Evolutionary conservation across 64 coral and sea anemone genomes (phyloP).

Genomic region (Porites lutea): DNA sequence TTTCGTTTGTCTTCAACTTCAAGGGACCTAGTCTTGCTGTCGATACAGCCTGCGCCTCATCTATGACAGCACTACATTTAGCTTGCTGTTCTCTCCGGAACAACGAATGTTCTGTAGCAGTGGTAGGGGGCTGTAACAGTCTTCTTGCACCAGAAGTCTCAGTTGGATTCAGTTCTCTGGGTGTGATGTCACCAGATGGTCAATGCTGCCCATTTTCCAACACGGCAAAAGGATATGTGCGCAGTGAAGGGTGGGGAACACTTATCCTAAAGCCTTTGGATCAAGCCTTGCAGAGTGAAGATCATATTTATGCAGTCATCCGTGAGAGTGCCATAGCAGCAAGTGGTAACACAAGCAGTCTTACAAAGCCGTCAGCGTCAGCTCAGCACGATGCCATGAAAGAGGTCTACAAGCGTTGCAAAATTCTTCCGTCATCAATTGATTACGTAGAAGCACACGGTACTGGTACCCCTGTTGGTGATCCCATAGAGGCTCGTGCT

Average conservation of each 20-base stretch:
- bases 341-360: background rate
- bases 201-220: slow-evolving; percentile 8
- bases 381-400: slow-evolving; percentile 21
- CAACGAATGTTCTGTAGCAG: slow-evolving; percentile 1
- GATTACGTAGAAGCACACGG: slow-evolving; percentile 40
- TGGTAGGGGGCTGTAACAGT: slow-evolving; percentile 36
- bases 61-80: slow-evolving; percentile 10
- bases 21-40: slow-evolving; percentile 28
- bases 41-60: slow-evolving; percentile 33
- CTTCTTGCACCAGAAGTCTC: background rate
- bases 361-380: slow-evolving; percentile 9
- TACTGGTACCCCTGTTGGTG: slow-evolving; percentile 33
- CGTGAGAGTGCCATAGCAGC: background rate
- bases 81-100: slow-evolving; percentile 14
- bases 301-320: slow-evolving; percentile 24
- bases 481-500: background rate
- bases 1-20: background rate
- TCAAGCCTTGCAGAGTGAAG: slow-evolving; percentile 5
- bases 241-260: slow-evolving; percentile 15
- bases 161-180: background rate
- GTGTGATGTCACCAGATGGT: slow-evolving; percentile 25
- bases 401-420: background rate
- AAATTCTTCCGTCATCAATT: background rate
- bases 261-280: slow-evolving; percentile 24
- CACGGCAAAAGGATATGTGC: slow-evolving; percentile 29